These are phyloP conservation scores for Porphyrio hochstetteri DNA, from an alignment of 2,113 vertebrate species.

Conservation along the genomic window DNA sequence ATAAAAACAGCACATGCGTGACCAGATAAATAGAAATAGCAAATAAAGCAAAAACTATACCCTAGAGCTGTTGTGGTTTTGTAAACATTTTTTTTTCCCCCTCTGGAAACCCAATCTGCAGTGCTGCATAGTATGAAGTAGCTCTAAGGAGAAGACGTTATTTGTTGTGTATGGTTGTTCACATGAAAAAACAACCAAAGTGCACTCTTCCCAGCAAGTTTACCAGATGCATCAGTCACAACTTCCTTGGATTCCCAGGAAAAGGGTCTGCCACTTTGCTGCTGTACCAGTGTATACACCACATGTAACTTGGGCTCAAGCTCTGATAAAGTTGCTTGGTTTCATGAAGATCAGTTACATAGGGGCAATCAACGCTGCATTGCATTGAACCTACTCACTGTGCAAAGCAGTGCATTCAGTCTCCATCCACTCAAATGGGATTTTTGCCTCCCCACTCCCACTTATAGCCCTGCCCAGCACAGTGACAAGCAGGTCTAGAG, in stretches of 20 bases:
- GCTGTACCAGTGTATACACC: not conserved
- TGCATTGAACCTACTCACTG: not conserved
- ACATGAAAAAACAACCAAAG: not conserved
- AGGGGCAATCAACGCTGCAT: not conserved
- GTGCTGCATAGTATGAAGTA: not conserved
- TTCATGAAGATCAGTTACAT: not conserved
- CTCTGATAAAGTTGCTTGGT: not conserved
- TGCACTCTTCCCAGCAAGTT: not conserved
- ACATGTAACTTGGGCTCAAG: not conserved
- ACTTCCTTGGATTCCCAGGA: slow-evolving; percentile 1
- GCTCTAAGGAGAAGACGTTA: not conserved
- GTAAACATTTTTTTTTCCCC: not conserved
- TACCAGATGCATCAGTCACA: not conserved
- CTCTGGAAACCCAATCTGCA: not conserved
- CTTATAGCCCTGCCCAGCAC: not conserved
- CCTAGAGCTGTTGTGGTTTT: not conserved
- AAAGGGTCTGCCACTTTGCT: not conserved
- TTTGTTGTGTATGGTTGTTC: not conserved
- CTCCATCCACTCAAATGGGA: not conserved
- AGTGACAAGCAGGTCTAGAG: not conserved
- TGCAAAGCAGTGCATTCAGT: not conserved
- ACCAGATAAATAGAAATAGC: slow-evolving; percentile 10
- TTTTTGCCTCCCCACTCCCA: not conserved
- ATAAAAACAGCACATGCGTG: not conserved
- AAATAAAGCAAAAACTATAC: not conserved